phyloP scores from a whole-genome alignment of 2,888 invertebrate species.

The Philereme vetulata region DNA sequence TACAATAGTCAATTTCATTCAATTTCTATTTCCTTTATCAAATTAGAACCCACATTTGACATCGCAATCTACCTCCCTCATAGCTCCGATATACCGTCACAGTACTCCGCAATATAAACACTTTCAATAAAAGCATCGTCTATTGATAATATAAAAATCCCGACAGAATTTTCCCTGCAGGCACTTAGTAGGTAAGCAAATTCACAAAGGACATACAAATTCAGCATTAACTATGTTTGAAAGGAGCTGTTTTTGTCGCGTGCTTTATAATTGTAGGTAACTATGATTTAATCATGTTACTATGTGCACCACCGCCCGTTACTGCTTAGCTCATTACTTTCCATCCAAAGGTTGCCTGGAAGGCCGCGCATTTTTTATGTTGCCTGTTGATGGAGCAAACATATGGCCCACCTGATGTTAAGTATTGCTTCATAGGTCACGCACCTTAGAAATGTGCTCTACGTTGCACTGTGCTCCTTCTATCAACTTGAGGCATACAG shows the following conservation, averaged over 20 bases:
- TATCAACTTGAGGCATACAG: too few species aligned
- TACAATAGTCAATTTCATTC: slow-evolving; percentile 30
- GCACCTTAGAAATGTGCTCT: too few species aligned
- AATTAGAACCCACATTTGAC: slow-evolving; percentile 37
- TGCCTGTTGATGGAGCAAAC: too few species aligned
- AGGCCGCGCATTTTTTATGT: too few species aligned
- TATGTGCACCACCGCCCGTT: too few species aligned
- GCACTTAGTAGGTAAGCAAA: slow-evolving; percentile 66
- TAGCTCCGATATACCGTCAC: slow-evolving; percentile 47
- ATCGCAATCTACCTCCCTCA: slow-evolving; percentile 39
- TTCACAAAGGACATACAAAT: slow-evolving; percentile 61
- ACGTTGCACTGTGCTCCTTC: too few species aligned
- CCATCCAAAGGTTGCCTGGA: too few species aligned
- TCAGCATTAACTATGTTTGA: slow-evolving; percentile 54
- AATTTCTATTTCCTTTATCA: slow-evolving; percentile 35
- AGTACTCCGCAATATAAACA: slow-evolving; percentile 56
- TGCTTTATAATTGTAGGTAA: slow-evolving; percentile 48
- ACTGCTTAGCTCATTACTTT: too few species aligned
- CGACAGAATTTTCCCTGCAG: slow-evolving; percentile 55
- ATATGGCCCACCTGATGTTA: too few species aligned
- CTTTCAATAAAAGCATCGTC: slow-evolving; percentile 55
- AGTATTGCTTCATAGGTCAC: too few species aligned
- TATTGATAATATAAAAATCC: slow-evolving; percentile 59
- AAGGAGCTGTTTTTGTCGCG: slow-evolving; percentile 63
- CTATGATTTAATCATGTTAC: too few species aligned